These are phyloP conservation scores for Lamproptera curius DNA, from an alignment of 2,888 invertebrate genomes.

Conservation along the genomic window DNA sequence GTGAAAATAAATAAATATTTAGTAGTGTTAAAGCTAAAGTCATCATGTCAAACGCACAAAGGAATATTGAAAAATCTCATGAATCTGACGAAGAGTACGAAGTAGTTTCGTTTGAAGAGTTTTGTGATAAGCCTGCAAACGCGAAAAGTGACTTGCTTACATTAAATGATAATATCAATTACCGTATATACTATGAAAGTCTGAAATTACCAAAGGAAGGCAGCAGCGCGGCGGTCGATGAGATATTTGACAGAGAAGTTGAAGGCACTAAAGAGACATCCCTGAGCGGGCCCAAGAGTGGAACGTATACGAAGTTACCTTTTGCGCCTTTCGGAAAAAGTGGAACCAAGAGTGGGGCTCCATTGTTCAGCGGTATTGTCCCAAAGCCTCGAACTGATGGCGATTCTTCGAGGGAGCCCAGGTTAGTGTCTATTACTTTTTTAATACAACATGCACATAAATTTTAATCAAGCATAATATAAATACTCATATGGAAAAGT, in stretches of 20 bases:
- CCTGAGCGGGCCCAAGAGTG: constrained; percentile 53
- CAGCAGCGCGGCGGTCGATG: constrained; percentile 46
- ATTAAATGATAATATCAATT: constrained; percentile 73
- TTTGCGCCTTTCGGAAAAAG: constrained; percentile 63
- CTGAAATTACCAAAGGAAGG: constrained; percentile 48
- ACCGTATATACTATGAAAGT: constrained; percentile 67
- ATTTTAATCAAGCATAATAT: too few species aligned
- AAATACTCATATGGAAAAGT: too few species aligned
- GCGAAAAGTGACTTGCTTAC: constrained; percentile 75
- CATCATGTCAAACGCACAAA: constrained; percentile 71
- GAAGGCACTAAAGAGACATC: constrained; percentile 63
- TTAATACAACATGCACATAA: too few species aligned
- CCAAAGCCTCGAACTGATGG: constrained; percentile 53
- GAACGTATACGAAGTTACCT: constrained; percentile 46
- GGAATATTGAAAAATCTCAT: constrained; percentile 59
- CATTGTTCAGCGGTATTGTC: constrained; percentile 58
- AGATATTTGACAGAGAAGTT: constrained; percentile 47
- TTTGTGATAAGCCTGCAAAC: constrained; percentile 74
- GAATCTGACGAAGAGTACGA: constrained; percentile 68
- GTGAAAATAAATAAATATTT: not conserved
- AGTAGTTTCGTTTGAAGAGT: constrained; percentile 79
- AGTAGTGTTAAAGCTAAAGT: constrained; percentile 8
- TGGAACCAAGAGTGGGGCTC: constrained; percentile 42
- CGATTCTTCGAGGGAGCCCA: constrained; percentile 54
- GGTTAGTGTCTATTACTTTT: too few species aligned